Base-by-base conservation (phyloP, 1,140 invertebrate species). In the Eufriesea mexicana region DNA sequence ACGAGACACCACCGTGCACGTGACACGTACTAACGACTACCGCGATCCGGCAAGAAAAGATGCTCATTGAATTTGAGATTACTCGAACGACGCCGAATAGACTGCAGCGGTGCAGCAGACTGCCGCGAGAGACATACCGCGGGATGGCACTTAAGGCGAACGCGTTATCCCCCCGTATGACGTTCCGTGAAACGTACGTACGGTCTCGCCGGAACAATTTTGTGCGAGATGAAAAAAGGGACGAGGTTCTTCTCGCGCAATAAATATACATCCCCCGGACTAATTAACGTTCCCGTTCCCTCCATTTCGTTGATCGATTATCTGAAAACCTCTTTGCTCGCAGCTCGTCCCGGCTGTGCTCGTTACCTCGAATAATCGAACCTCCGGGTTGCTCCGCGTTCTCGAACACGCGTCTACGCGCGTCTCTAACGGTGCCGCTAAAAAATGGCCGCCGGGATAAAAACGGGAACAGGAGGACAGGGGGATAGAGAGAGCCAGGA, bases 351-450 rank as follows among this genome's bases (percentile, higher is more conserved):
- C n/a, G n/a, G 9, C 18, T 35, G n/a, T n/a, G 47, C 68, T 71
- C 68, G 68, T 71, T 71, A 71, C 68, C 49, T 20, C 68, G 68
- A 25, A 12, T 71, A 71, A 54, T 71, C 68, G 68, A 70, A 47
- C 67, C 42, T 8, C 67, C n/a, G 35, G 35, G 23, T 12, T 10
- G 8, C n/a, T 2, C 35, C n/a, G 67, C 5, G 47, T 70, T n/a
- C 47, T 70, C 23, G 28, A 64, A 64, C 28, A 42, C 62, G 62
- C 28, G 20, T 45, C 64, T 25, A 25, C 57, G 57, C 64, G 64
- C 16, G 16, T 54, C 25, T 54, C n/a, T 20, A 54, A 71, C 7
- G 23, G 45, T 5, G n/a, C 45, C 67, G 68, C 35, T 42, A 66
- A 45, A 45, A 66, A 51, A 2, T 42, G 62, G 62, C 14, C 16